Percentiles rank a stretch among this genome's conserved stretches.
These are phyloP conservation scores for Volucella bombylans DNA, from an alignment of 2,888 invertebrate genomes.

Conservation along the genomic window DNA sequence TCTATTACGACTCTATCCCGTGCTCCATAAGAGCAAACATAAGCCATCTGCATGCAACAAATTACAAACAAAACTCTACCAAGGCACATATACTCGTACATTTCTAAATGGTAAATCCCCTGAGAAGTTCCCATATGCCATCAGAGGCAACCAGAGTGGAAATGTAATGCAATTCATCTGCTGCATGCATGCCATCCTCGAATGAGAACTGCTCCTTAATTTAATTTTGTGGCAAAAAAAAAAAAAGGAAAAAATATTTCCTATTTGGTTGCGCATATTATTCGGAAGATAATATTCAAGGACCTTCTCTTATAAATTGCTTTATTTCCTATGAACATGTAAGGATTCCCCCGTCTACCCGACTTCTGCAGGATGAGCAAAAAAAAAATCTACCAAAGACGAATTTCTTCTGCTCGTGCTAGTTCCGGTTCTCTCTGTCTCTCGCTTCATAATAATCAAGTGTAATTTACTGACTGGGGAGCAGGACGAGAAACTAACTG, in stretches of 20 bases:
- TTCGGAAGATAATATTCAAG: constrained; percentile 5
- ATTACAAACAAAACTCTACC: background rate
- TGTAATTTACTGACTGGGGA: constrained; percentile 37
- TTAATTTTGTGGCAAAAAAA: constrained; percentile 52
- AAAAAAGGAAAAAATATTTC: background rate
- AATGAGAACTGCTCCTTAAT: constrained; percentile 65
- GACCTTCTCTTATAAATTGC: constrained; percentile 58
- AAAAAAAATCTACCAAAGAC: constrained; percentile 34
- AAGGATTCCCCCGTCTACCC: background rate
- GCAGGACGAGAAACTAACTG: background rate
- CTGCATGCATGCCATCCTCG: constrained; percentile 67
- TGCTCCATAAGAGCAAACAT: too few relatives aligned
- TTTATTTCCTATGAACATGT: constrained; percentile 62
- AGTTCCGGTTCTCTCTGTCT: background rate
- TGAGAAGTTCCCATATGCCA: constrained; percentile 61
- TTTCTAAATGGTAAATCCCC: constrained; percentile 23
- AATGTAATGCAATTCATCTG: constrained; percentile 64
- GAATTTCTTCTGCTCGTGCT: constrained; percentile 25
- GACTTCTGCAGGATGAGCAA: constrained; percentile 14
- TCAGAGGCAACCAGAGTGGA: constrained; percentile 5
- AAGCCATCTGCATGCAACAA: too few relatives aligned
- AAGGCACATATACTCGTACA: constrained; percentile 10
- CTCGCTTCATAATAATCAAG: constrained; percentile 41
- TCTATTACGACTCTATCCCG: too few relatives aligned
- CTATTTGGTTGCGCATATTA: constrained; percentile 28